Evolutionary conservation across 1,140 invertebrate genomes (phyloP), one percentile per base, ranked within the genome.

Genomic region (Leptestheria dahalacensis): DNA sequence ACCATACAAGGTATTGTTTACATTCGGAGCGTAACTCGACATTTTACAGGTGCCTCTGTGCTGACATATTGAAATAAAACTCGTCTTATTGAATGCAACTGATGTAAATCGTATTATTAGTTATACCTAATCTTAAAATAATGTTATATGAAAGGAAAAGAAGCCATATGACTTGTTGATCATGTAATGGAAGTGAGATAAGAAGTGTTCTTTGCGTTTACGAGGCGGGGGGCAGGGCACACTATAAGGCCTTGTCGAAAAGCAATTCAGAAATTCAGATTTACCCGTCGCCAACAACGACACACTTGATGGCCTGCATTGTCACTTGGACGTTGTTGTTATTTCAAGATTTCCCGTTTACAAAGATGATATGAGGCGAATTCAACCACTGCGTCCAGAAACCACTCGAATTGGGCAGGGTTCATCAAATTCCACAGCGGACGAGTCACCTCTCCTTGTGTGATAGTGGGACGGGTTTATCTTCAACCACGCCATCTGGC

Each of bases 231-330:
- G 33, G 33, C 33, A 41, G 15, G 33, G 33, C 15, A 15, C 15
- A 41, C 6, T 6, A 41, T 41, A 9, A 9, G 6, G 6, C 6
- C 33, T 41, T 41, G 15, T 41, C 15, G 6, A 41, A 41, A 41
- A 41, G 15, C 33, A n/a, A n/a, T n/a, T n/a, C 15, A 41, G 33
- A 41, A 41, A 41, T 41, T 41, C 15, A 15, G 6, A 6, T 6
- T 41, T 41, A 89, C 85, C 90, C 90, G 73, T 93, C 91, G 62
- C 90, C 90, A 64, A 94, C 90, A 64, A 94, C 90, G 66, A 93
- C 91, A 79, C 91, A 93, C 75, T 94, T 93, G 70, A 93, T 93
- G 57, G 89, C 89, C 74, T 92, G 89, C 89, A 93, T 92, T 68
- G 51, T 69, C 28, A n/a, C 26, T 26, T 59, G 24, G n/a, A 52